These are phyloP conservation scores for Halcyon malimbica DNA, from an alignment of 2,113 vertebrate genomes.

Conservation along the genomic window DNA sequence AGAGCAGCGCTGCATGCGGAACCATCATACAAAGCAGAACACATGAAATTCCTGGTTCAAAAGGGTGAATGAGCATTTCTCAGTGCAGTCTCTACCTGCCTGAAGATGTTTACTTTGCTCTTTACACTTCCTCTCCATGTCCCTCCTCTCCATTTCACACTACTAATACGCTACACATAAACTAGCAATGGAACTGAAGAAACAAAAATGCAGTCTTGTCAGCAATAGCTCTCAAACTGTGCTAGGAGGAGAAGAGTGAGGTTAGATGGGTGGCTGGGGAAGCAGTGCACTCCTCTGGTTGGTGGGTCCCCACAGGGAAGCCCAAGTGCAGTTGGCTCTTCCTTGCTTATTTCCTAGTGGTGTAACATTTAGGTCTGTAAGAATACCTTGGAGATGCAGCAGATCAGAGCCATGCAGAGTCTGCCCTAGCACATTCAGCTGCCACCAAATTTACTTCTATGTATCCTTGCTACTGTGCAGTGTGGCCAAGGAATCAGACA, in stretches of 20 bases:
- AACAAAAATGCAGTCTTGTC: not conserved
- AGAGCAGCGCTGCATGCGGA: rapidly evolving
- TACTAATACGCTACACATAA: not conserved
- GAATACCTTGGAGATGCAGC: not conserved
- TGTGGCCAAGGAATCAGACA: not conserved
- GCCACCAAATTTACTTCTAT: not conserved
- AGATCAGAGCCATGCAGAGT: not conserved
- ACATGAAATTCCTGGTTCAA: not conserved
- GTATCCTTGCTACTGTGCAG: not conserved
- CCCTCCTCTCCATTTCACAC: slow-evolving; percentile 14
- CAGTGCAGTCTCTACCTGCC: not conserved
- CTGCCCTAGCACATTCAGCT: not conserved
- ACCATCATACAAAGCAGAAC: not conserved
- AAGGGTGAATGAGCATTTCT: not conserved
- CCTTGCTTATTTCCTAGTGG: not conserved
- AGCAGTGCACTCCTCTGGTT: rapidly evolving
- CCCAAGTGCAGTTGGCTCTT: not conserved
- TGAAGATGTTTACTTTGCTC: slow-evolving; percentile 25
- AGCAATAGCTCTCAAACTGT: not conserved
- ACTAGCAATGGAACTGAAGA: not conserved
- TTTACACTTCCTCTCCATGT: not conserved
- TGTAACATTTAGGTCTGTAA: not conserved
- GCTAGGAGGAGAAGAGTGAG: not conserved
- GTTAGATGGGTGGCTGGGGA: not conserved
- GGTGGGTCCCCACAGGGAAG: not conserved